Base-by-base conservation (phyloP, 2,797 vertebrate genomes). In the Crenichthys baileyi region DNA sequence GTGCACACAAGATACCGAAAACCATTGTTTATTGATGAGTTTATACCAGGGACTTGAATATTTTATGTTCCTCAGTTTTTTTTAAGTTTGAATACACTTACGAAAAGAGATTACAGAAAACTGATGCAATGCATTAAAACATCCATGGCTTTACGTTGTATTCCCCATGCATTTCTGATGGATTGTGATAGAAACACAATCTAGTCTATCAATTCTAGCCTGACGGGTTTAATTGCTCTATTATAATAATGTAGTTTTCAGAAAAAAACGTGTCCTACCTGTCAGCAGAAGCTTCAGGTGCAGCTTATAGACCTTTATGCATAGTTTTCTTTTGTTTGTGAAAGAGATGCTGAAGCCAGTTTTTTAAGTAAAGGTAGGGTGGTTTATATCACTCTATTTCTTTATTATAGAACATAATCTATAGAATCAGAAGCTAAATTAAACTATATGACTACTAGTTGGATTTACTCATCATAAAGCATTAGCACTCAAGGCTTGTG, bases 91-190 rank as follows among this genome's bases (percentile, higher is more conserved):
- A 84, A 48, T 26, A 72, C 63, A 4, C 26, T 76, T 44, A 24
- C 75, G n/a, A 20, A 12, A 31, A 68, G 71, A 85, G 20, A 74
- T 81, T 50, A 72, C 8, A 26, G 20, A 50, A 55, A 67, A 74
- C 31, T 5, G 53, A 77, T 76, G 36, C 11, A 70, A 26, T 11
- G 46, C 63, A 24, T 41, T 67, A 41, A 41, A 67, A 22, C 20
- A 41, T 7, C 5, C 36, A 22, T 41, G 36, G 36, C 36, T 39
- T 41, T 67, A 67, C 4, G 29, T 67, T 67, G 41, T 22, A 24
- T 24, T 67, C 20, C 1, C 63, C 36, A 2, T 67, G 8, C 20
- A 24, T 67, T 3, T 41, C 22, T 24, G 8, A 22, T 67, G 36
- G 36, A 1, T 3, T 41, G 31, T 20, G 63, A 24, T 67, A 24